Conservation (phyloP, 2,797 vertebrate species). For the Discoglossus pictus region DNA sequence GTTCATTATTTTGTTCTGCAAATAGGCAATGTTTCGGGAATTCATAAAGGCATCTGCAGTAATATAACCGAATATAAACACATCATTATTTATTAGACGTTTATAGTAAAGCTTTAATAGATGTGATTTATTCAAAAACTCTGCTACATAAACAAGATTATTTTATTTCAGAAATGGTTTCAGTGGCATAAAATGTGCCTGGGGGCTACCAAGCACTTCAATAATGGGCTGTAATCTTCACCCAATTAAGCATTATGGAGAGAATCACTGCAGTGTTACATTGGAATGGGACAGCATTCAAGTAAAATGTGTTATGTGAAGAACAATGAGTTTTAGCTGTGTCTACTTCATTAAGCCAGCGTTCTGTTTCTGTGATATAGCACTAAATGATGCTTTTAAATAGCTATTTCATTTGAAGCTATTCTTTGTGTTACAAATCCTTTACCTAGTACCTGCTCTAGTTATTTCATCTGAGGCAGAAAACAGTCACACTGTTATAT, state of each 20-base stretch:
- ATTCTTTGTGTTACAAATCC: neutral
- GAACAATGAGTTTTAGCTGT: neutral
- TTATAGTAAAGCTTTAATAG: conserved; percentile 5
- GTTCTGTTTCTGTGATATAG: neutral
- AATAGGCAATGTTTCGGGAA: neutral
- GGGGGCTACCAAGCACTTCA: conserved; percentile 6
- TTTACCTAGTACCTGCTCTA: neutral
- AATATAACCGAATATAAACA: neutral
- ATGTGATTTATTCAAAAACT: conserved; percentile 1
- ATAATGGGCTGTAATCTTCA: conserved; percentile 17
- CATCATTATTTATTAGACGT: neutral
- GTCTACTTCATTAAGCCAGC: conserved; percentile 18
- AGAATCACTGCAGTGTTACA: conserved; percentile 11
- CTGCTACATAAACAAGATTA: neutral
- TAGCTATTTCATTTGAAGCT: neutral
- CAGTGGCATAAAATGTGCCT: conserved; percentile 3
- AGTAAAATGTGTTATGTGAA: conserved; percentile 6
- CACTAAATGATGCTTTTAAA: conserved; percentile 1
- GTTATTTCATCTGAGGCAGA: neutral
- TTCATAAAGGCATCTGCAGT: neutral
- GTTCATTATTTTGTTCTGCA: neutral
- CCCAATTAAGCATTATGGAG: conserved; percentile 22
- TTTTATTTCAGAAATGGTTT: conserved; percentile 5
- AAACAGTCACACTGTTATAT: neutral
- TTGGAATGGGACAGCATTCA: conserved; percentile 12